A percentile compares a stretch with the other conserved stretches of the same genome.
Conservation (phyloP, 2,888 invertebrate genomes). For the Bimastos eiseni region DNA sequence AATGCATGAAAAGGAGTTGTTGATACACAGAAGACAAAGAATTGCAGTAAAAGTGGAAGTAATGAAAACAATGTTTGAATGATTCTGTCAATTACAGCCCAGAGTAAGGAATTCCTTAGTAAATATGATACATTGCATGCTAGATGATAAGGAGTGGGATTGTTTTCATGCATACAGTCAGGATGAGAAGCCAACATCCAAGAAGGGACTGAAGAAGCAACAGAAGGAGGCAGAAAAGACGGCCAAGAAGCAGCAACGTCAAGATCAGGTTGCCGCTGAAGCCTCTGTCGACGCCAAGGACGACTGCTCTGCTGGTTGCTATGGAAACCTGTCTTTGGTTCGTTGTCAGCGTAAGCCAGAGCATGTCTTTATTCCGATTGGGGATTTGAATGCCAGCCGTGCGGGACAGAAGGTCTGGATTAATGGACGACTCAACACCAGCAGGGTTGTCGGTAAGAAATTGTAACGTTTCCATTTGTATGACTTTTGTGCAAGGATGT, state of each 20-base stretch:
- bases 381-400: neutral
- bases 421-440: constrained; percentile 1
- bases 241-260: constrained; percentile 34
- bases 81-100: neutral
- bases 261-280: constrained; percentile 29
- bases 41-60: neutral
- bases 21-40: neutral
- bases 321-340: constrained; percentile 34
- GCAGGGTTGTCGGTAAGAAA: constrained; percentile 26
- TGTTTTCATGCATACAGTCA: neutral
- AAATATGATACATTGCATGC: neutral
- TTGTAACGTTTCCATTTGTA: neutral
- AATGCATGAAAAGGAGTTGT: too few species aligned
- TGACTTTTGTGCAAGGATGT: neutral
- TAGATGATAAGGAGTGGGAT: neutral
- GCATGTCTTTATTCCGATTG: neutral
- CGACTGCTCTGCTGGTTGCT: constrained; percentile 27
- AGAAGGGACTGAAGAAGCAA: constrained; percentile 65
- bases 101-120: neutral
- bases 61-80: neutral
- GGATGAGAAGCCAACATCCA: constrained; percentile 67
- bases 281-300: neutral
- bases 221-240: constrained; percentile 39
- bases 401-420: neutral
- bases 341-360: constrained; percentile 27